Evolutionary conservation across 2,888 invertebrate species (phyloP).

Genomic region (Parelbella ahira): DNA sequence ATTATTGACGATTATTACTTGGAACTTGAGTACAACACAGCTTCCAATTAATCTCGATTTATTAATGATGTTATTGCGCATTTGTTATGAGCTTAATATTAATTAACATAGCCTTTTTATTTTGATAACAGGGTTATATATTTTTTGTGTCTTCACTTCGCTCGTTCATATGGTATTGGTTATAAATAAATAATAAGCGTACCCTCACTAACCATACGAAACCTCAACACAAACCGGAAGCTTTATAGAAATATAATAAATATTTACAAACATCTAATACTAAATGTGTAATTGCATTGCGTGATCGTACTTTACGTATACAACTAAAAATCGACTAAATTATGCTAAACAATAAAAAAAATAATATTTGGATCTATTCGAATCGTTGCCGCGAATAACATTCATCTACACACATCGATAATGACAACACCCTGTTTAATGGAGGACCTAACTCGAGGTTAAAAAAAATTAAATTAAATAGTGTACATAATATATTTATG

Average conservation of each 20-base stretch:
- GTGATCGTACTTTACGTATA: constrained; percentile 41
- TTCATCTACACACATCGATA: constrained; percentile 57
- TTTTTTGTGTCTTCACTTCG: constrained; percentile 27
- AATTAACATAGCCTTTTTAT: too few relatives aligned
- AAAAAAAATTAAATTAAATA: constrained; percentile 4
- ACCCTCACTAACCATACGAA: constrained; percentile 33
- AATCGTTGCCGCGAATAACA: constrained; percentile 38
- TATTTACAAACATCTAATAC: constrained; percentile 38
- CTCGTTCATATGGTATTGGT: constrained; percentile 15
- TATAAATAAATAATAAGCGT: constrained; percentile 28
- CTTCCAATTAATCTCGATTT: too few relatives aligned
- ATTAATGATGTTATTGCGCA: too few relatives aligned
- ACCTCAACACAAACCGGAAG: constrained; percentile 40
- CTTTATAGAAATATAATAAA: constrained; percentile 33
- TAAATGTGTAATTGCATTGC: constrained; percentile 44
- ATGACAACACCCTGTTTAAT: constrained; percentile 71
- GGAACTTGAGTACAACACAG: too few relatives aligned
- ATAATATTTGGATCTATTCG: constrained; percentile 68
- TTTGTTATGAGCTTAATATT: too few relatives aligned
- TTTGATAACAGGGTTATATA: too few relatives aligned
- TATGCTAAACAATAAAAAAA: constrained; percentile 40
- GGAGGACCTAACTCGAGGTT: constrained; percentile 44
- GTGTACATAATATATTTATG: background rate
- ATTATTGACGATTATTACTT: too few relatives aligned
- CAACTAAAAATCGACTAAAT: constrained; percentile 52